phyloP scores from a whole-genome alignment of 1,140 invertebrate species.

The Drosophila trapezifrons region DNA sequence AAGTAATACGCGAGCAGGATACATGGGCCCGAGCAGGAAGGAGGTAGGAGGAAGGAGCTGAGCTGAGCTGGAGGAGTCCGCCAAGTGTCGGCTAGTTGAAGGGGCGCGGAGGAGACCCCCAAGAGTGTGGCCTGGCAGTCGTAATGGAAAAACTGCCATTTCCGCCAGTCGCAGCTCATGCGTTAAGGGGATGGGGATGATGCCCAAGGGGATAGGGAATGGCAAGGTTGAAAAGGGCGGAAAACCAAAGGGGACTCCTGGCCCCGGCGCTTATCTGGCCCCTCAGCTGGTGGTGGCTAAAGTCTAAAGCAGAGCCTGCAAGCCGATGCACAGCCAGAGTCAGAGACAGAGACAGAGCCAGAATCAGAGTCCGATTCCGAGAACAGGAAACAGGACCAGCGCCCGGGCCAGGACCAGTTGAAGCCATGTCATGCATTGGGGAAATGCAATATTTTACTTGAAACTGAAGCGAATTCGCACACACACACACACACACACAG shows the following conservation, averaged over 20 bases:
- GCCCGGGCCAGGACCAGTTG: slow-evolving; percentile 6
- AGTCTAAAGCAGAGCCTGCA: slow-evolving; percentile 23
- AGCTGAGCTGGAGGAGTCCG: not conserved
- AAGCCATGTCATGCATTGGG: slow-evolving; percentile 62
- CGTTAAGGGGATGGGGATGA: slow-evolving; percentile 13
- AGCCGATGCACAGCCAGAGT: slow-evolving; percentile 9
- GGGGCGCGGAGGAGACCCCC: slow-evolving; percentile 8
- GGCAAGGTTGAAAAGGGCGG: not conserved
- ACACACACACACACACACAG: slow-evolving; percentile 43
- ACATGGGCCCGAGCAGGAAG: not conserved
- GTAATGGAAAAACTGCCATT: slow-evolving; percentile 80
- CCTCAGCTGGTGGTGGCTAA: slow-evolving; percentile 40
- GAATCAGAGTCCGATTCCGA: not conserved
- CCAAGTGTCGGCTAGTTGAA: slow-evolving; percentile 51
- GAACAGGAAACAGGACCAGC: slow-evolving; percentile 12
- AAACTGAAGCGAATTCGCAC: slow-evolving; percentile 61
- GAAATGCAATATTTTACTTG: slow-evolving; percentile 78
- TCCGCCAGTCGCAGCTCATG: slow-evolving; percentile 68
- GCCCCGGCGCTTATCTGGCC: slow-evolving; percentile 46
- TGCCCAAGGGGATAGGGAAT: not conserved
- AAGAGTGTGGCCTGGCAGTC: slow-evolving; percentile 45
- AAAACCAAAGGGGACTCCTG: slow-evolving; percentile 4
- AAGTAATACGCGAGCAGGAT: slow-evolving; percentile 60
- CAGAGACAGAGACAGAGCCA: slow-evolving; percentile 11
- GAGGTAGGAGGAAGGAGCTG: not conserved